Conservation (phyloP, 2,888 invertebrate genomes). For the Parnassius mnemosyne region DNA sequence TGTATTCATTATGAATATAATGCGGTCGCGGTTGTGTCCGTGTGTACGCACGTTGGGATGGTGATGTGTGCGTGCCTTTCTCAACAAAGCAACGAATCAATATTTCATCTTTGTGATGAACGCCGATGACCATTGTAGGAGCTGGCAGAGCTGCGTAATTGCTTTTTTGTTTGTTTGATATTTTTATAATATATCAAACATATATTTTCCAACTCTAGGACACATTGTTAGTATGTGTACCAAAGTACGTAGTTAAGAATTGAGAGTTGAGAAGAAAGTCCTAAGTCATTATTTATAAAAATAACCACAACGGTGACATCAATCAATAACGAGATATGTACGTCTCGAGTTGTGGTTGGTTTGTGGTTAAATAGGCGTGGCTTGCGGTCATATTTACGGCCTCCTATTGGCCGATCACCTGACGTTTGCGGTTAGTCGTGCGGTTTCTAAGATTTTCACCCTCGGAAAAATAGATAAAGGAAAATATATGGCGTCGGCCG, state of each 20-base stretch:
- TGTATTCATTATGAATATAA: slow-evolving; percentile 81
- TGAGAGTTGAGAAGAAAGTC: neutral
- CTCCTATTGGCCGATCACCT: slow-evolving; percentile 81
- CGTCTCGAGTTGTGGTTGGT: slow-evolving; percentile 81
- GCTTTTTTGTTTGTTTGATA: neutral
- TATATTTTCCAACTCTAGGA: neutral
- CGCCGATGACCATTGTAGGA: slow-evolving; percentile 51
- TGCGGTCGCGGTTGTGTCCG: slow-evolving; percentile 75
- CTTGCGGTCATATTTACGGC: slow-evolving; percentile 81
- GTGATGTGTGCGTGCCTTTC: slow-evolving; percentile 63
- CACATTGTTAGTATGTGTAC: neutral
- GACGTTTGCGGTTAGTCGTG: slow-evolving; percentile 81
- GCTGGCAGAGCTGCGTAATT: neutral
- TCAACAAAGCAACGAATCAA: slow-evolving; percentile 71
- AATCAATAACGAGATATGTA: slow-evolving; percentile 70
- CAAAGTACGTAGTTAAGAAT: neutral
- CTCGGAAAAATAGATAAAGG: slow-evolving; percentile 75
- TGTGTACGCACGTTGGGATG: slow-evolving; percentile 57
- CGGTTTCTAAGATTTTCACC: slow-evolving; percentile 82
- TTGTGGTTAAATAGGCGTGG: slow-evolving; percentile 84
- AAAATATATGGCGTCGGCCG: slow-evolving; percentile 64
- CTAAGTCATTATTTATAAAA: slow-evolving; percentile 55
- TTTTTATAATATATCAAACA: no score
- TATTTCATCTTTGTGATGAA: slow-evolving; percentile 73
- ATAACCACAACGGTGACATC: slow-evolving; percentile 53